These are phyloP conservation scores for Grus americana DNA, from an alignment of 2,113 vertebrate species.

Conservation along the genomic window DNA sequence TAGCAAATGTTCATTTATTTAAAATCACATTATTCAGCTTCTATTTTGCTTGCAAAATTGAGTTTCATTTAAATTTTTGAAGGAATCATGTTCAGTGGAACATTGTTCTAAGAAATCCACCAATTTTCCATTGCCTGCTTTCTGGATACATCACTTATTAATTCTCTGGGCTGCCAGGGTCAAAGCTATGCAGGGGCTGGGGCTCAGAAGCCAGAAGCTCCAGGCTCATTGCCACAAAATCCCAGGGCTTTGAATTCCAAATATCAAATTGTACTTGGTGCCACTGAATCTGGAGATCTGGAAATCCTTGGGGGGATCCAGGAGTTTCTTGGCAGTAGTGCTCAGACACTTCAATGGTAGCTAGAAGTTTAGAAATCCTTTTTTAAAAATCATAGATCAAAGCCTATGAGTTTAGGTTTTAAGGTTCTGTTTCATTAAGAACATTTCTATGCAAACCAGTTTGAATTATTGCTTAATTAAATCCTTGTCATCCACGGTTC, in stretches of 20 bases:
- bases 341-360: not conserved
- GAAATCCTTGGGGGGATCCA: not conserved
- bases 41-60: not conserved
- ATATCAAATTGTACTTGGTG: not conserved
- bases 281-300: not conserved
- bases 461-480: not conserved
- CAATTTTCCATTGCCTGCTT: not conserved
- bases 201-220: not conserved
- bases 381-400: not conserved
- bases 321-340: not conserved
- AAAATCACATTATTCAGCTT: not conserved
- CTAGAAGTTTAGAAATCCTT: not conserved
- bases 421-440: not conserved
- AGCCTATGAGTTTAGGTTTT: not conserved
- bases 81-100: not conserved
- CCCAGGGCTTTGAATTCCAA: not conserved
- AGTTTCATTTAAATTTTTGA: not conserved
- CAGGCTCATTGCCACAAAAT: not conserved
- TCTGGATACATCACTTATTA: not conserved
- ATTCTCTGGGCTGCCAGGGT: not conserved
- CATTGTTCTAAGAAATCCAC: not conserved
- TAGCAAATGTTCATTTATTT: not conserved
- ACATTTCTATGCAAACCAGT: not conserved
- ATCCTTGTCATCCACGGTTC: not conserved
- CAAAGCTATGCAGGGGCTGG: not conserved